Evolutionary conservation across 2,888 invertebrate genomes (phyloP), one percentile per base, ranked within the genome.

Genomic region (Lasius platythorax): DNA sequence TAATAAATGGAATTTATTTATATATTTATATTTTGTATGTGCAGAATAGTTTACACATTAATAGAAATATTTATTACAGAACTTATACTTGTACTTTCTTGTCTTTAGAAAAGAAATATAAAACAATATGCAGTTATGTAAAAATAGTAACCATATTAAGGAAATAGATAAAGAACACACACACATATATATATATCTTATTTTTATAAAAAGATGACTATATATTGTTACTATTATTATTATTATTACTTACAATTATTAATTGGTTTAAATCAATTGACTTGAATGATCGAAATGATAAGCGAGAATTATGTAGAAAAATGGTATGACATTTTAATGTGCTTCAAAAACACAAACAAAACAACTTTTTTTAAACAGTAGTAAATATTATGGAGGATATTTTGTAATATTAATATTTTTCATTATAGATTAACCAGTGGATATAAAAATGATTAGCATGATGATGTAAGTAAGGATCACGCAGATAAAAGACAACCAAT

Each of bases 401-500:
- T 18, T 3, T 50, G 2, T 50, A 12, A 50, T 50, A 12, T 33
- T n/a, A 43, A 74, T 63, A 9, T 46, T 64, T 9, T 63, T 64
- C n/a, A 23, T 46, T 12, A 8, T 3, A 50, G 4, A 50, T 75
- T 75, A 76, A 37, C 6, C 8, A 3, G 33, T 33, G 30, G 85
- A 88, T 12, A 89, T 40, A n/a, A 88, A 84, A 4, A 53, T 84
- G n/a, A 72, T n/a, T 0, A 95, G 40, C 82, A 94, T 91, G 4
- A 93, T 87, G 18, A 91, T 37, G 78, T 95, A 95, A 6, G 89
- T 89, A 11, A 94, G 23, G 3, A 88, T 28, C 4, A 90, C 88
- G 11, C 79, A 76, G 15, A 92, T 79, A 37, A 95, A 92, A 1
- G 91, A 91, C 1, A 94, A 53, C 93, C 94, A 93, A 40, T 94